Evolutionary conservation across 2,113 vertebrate genomes (phyloP).

Genomic region (Atrichornis clamosus): DNA sequence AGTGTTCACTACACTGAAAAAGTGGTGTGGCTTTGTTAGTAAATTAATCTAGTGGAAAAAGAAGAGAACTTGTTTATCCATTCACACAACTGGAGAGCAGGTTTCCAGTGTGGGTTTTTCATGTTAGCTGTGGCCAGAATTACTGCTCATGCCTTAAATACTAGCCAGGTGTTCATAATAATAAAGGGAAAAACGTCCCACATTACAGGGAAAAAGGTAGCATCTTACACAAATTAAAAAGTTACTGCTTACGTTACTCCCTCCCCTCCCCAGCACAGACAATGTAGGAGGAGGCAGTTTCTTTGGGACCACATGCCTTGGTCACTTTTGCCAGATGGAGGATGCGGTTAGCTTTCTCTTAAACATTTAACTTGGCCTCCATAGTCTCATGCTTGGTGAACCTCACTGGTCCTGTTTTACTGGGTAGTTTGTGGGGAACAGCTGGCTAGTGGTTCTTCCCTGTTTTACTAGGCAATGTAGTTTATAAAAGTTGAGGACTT

Average conservation of each 20-base stretch:
- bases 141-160: background rate
- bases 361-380: constrained; percentile 51
- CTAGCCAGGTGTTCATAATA: background rate
- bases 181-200: background rate
- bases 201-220: background rate
- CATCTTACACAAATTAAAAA: background rate
- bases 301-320: background rate
- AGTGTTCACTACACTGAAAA: background rate
- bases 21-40: background rate
- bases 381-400: background rate
- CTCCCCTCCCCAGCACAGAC: background rate
- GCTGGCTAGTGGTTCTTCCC: constrained; percentile 23
- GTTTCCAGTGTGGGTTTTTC: background rate
- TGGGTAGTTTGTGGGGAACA: constrained; percentile 20
- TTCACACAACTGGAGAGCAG: background rate
- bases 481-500: constrained; percentile 25
- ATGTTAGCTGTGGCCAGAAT: background rate
- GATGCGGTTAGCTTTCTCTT: constrained; percentile 9
- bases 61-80: constrained; percentile 16
- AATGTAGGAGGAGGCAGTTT: background rate
- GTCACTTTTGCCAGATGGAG: background rate
- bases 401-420: constrained; percentile 45
- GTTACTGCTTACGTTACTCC: background rate
- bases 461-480: constrained; percentile 51
- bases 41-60: background rate